These are phyloP conservation scores for Caretta caretta DNA, from an alignment of 2,113 vertebrate species.

Conservation along the genomic window DNA sequence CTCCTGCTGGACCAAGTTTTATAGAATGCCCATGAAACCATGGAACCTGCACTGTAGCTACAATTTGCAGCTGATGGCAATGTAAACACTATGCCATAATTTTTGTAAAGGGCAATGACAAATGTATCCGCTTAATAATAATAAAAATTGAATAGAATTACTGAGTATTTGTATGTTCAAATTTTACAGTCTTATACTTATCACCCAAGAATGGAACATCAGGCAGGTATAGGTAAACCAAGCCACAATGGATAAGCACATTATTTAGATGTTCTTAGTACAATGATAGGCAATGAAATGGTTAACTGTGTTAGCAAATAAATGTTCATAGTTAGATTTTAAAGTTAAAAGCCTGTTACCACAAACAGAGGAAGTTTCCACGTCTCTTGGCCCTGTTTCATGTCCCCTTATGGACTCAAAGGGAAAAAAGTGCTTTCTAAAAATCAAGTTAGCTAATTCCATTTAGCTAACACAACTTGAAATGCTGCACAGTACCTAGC, in stretches of 20 bases:
- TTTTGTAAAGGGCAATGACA: constrained; percentile 57
- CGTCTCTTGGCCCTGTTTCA: neutral
- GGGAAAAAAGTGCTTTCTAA: neutral
- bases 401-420: neutral
- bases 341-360: neutral
- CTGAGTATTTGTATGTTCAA: constrained; percentile 9
- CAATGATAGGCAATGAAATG: neutral
- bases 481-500: no score
- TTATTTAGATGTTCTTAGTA: neutral
- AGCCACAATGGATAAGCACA: rapidly evolving
- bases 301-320: neutral
- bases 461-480: neutral
- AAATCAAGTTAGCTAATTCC: neutral
- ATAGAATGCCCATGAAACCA: constrained; percentile 55
- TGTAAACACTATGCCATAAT: constrained; percentile 44
- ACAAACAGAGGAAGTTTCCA: neutral
- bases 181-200: neutral
- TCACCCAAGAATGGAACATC: neutral
- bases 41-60: constrained; percentile 14
- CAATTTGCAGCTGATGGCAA: constrained; percentile 41
- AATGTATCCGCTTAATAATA: constrained; percentile 28
- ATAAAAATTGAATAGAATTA: neutral
- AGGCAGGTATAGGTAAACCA: neutral
- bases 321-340: neutral
- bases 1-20: constrained; percentile 58